Conservation (phyloP, 2,797 vertebrate species). For the Pangasius krempfi region DNA sequence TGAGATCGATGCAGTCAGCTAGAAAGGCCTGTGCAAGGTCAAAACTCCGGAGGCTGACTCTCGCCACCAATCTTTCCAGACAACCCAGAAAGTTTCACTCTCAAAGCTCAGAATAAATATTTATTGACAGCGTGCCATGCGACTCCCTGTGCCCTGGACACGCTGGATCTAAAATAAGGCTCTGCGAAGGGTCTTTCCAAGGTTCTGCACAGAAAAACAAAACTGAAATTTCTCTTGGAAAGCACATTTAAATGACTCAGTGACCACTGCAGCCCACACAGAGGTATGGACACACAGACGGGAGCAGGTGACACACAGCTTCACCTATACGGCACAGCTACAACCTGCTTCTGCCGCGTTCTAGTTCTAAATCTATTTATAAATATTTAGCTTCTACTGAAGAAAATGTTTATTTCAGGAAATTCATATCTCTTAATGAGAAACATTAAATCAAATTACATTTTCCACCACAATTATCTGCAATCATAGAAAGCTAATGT, state of each 20-base stretch:
- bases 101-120: slow-evolving; percentile 54
- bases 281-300: slow-evolving; percentile 29
- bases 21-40: slow-evolving; percentile 42
- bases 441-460: not conserved
- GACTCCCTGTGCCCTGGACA: slow-evolving; percentile 37
- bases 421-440: not conserved
- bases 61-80: slow-evolving; percentile 22
- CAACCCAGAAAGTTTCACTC: slow-evolving; percentile 45
- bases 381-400: not conserved
- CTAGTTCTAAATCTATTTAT: not conserved
- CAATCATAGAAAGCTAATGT: not conserved
- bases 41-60: slow-evolving; percentile 47
- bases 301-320: slow-evolving; percentile 34
- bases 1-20: slow-evolving; percentile 29
- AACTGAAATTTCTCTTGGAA: slow-evolving; percentile 52
- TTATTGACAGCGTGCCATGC: slow-evolving; percentile 47
- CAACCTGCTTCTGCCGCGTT: not conserved
- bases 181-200: slow-evolving; percentile 37
- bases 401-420: not conserved
- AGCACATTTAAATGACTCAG: slow-evolving; percentile 64
- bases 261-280: slow-evolving; percentile 56
- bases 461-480: not conserved
- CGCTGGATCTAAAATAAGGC: slow-evolving; percentile 51
- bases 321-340: not conserved
- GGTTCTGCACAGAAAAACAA: slow-evolving; percentile 54